Evolutionary conservation across 2,888 invertebrate species (phyloP).

Genomic region (Neria commutata): DNA sequence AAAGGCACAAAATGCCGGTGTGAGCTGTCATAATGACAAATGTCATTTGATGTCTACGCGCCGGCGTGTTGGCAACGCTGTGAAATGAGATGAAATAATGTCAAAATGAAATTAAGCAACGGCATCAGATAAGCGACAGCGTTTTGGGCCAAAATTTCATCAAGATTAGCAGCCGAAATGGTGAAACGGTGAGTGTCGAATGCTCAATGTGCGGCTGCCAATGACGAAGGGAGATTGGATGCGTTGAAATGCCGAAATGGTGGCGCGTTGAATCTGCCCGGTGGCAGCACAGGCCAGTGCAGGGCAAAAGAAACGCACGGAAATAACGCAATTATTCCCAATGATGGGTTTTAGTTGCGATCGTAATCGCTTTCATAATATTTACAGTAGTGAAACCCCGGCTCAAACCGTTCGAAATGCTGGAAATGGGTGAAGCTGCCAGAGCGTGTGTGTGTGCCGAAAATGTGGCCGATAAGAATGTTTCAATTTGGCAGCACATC

Average conservation of each 20-base stretch:
- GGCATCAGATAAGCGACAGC: conserved; percentile 12
- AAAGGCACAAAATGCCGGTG: too few species aligned
- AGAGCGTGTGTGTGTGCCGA: conserved; percentile 30
- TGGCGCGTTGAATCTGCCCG: background rate
- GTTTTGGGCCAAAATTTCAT: conserved; percentile 12
- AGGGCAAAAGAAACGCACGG: background rate
- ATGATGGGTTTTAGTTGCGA: conserved; percentile 45
- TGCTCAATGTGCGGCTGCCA: too few species aligned
- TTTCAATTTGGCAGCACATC: conserved; percentile 19
- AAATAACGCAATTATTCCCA: conserved; percentile 34
- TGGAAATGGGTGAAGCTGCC: conserved; percentile 24
- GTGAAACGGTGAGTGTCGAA: background rate
- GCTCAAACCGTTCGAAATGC: background rate
- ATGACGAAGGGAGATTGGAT: conserved; percentile 1
- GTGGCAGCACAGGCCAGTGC: background rate
- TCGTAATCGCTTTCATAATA: conserved; percentile 52
- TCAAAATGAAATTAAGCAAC: background rate
- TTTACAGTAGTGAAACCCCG: conserved; percentile 51
- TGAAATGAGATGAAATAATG: background rate
- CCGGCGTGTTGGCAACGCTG: background rate
- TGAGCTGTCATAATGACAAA: conserved; percentile 6
- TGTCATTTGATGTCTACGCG: background rate
- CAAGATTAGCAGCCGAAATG: conserved; percentile 15
- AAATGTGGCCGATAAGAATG: background rate
- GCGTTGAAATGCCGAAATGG: too few species aligned